Evolutionary conservation across 2,797 vertebrate species (phyloP), one percentile per base, ranked within the genome.

Genomic region (Anabas testudineus): DNA sequence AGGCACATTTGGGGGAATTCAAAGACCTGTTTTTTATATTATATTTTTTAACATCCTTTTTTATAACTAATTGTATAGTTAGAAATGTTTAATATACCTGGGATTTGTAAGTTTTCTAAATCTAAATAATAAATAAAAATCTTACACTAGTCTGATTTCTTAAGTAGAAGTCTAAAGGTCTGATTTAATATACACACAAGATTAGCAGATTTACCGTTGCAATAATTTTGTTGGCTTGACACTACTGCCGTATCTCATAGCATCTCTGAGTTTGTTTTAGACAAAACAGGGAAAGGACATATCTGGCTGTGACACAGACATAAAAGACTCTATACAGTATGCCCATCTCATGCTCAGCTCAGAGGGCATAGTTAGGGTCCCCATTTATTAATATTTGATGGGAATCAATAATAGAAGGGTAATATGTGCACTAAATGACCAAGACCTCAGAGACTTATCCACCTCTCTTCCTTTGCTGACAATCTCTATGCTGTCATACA

Each of bases 381-480:
- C 59, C 13, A 5, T 75, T 87, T 73, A 90, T 91, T 77, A 81
- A 90, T 90, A 85, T 89, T 90, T 86, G 30, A 91, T 88, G 46
- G n/a, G 19, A 84, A 88, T 90, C 85, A 87, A 88, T 89, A 64
- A 71, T 67, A 73, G 56, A 81, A 66, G 64, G 81, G 81, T 72
- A 73, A 65, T 52, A 13, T 68, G 70, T 45, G 39, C 71, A 67
- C 58, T 61, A 69, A 78, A 63, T 61, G 75, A 75, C 71, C 56
- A 61, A 74, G 15, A 39, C 51, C 42, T 49, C 45, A 58, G 71
- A 74, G 41, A 71, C 54, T 70, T 15, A 43, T 63, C 37, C 13
- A 7, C 32, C 22, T 53, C 41, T 28, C 32, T 10, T 5, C 26
- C 43, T 10, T 34, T 43, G 3, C 53, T n/a, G 5, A 12, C 2